Evolutionary conservation across 2,113 vertebrate species (phyloP), one percentile per base, ranked within the genome.

Genomic region (Poeciliopsis prolifica): DNA sequence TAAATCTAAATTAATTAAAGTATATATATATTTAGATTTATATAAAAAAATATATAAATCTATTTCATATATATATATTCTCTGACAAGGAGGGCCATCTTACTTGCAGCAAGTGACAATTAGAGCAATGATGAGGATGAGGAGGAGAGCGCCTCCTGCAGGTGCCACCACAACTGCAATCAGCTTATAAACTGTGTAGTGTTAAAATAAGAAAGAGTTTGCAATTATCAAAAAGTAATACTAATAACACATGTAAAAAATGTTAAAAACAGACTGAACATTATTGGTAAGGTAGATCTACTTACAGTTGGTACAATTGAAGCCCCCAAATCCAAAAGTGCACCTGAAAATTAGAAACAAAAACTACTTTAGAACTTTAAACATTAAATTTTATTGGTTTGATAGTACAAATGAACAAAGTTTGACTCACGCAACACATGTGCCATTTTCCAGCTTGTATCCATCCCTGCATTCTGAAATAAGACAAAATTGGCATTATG

Each of bases 291-390:
- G 7, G 58, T 61, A 10, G 7, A 35, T 33, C 6, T 14, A 96
- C 97, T 96, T 91, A 98, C 98, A 97, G 75, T 98, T 98, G 85
- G 94, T 96, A 87, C 98, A 99, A 91, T 99, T 99, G 90, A 99
- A 97, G 89, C 98, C 98, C 69, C 98, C 98, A 65, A 99, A 96
- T 80, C 97, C 98, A 65, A 99, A 99, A 0, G 94, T 95, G 87
- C 98, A 99, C 78, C 98, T 99, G 87, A 63, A 93, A 95, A 44
- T 81, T 0, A 81, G 22, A 76, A 58, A 82, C 17, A 81, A 1
- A 75, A 19, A n/a, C 11, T 40, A n/a, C 14, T 51, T 58, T 74
- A 60, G 14, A 12, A 26, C 33, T 37, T 31, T 65, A 22, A 35
- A 37, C 35, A 1, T 48, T 1, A 13, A 40, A 61, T 3, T 33